These are phyloP conservation scores for Campylorhamphus procurvoides DNA, from an alignment of 2,113 vertebrate genomes.

Conservation along the genomic window DNA sequence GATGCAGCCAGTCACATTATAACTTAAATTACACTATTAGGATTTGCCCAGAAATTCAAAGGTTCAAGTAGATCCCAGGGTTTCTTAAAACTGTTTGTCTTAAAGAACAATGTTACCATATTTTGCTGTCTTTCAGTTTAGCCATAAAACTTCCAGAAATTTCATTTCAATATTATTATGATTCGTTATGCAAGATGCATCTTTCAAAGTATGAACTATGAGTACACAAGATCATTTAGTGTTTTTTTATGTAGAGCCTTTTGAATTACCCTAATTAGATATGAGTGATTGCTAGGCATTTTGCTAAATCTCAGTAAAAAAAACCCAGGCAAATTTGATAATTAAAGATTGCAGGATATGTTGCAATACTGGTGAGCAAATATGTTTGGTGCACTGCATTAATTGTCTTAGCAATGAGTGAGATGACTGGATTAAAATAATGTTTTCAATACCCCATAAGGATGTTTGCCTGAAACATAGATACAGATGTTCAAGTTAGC, in stretches of 20 bases:
- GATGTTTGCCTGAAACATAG: background rate
- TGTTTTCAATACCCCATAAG: background rate
- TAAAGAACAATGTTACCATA: background rate
- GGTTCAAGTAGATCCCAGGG: background rate
- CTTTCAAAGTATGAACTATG: background rate
- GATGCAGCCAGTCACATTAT: background rate
- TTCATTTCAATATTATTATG: background rate
- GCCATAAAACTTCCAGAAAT: background rate
- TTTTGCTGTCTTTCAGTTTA: background rate
- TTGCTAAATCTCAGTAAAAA: slow-evolving; percentile 4
- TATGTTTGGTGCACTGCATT: background rate
- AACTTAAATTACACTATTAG: background rate
- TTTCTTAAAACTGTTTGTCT: background rate
- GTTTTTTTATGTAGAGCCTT: background rate
- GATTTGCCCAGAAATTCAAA: background rate
- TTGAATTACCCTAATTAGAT: background rate
- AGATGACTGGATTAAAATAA: background rate
- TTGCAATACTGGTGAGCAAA: background rate
- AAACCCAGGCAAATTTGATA: background rate
- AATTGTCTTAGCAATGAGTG: background rate
- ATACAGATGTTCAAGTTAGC: background rate
- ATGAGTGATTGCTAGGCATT: background rate
- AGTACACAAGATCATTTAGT: background rate
- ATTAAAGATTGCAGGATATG: background rate
- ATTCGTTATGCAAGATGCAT: background rate